These are phyloP conservation scores for Zygothrica quintamaculata DNA, from an alignment of 2,888 invertebrate genomes.

Conservation along the genomic window DNA sequence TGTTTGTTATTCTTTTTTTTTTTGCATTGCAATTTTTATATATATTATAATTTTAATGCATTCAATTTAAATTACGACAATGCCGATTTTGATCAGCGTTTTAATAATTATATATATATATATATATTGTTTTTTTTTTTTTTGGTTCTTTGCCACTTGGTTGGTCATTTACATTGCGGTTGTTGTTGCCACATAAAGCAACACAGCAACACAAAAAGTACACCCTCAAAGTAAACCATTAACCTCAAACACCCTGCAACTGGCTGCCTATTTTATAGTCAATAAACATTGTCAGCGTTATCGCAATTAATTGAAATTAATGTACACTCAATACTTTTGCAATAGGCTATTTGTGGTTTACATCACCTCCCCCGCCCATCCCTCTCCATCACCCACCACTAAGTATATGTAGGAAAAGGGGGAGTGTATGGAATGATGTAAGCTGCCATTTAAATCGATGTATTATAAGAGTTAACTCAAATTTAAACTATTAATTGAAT, in stretches of 20 bases:
- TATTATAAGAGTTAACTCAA: no score
- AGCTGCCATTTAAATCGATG: no score
- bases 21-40: constrained; percentile 15
- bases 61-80: constrained; percentile 74
- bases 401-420: neutral
- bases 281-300: constrained; percentile 71
- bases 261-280: constrained; percentile 63
- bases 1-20: constrained; percentile 19
- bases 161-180: constrained; percentile 61
- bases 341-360: constrained; percentile 55
- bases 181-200: no score
- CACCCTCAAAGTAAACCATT: neutral
- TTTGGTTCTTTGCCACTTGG: constrained; percentile 33
- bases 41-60: constrained; percentile 71
- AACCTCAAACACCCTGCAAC: neutral
- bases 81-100: constrained; percentile 64
- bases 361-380: neutral
- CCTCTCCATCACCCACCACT: neutral
- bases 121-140: no score
- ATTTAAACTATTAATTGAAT: constrained; percentile 26
- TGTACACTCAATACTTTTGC: constrained; percentile 54
- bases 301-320: constrained; percentile 77
- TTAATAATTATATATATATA: constrained; percentile 56
- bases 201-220: constrained; percentile 26
- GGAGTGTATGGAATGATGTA: no score